These are phyloP conservation scores for Beaufortia kweichowensis DNA, from an alignment of 2,113 vertebrate species.

Conservation along the genomic window DNA sequence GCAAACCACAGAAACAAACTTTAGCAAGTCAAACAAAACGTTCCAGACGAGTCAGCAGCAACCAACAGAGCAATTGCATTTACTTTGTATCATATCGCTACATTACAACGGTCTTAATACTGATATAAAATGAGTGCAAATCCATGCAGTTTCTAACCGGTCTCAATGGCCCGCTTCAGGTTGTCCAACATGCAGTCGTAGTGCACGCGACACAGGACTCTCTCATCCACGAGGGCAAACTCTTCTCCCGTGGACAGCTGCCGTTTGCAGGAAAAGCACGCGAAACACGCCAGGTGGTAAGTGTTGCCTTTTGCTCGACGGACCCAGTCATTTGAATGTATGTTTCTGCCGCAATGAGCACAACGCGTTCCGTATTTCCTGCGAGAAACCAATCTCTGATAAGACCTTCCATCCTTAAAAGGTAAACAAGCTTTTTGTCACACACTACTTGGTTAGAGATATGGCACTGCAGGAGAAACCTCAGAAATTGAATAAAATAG, in stretches of 20 bases:
- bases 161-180: constrained; percentile 93
- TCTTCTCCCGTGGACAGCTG: constrained; percentile 97
- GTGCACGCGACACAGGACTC: constrained; percentile 93
- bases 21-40: no score
- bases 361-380: constrained; percentile 96
- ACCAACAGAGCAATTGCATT: no score
- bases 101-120: no score
- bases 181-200: constrained; percentile 98
- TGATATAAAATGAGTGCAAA: not conserved
- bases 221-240: constrained; percentile 95
- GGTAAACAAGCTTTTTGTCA: not conserved
- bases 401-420: not conserved
- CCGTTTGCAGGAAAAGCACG: constrained; percentile 97
- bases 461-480: not conserved
- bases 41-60: no score
- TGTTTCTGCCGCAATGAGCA: constrained; percentile 91
- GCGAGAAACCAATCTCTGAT: constrained; percentile 35
- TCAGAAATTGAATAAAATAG: not conserved
- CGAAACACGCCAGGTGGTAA: constrained; percentile 95
- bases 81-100: no score
- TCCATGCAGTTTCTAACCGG: constrained; percentile 75
- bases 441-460: not conserved
- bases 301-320: constrained; percentile 93
- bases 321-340: constrained; percentile 97
- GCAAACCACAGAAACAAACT: not conserved